Evolutionary conservation across 2,888 invertebrate species (phyloP).

Genomic region (Lymantria monacha): DNA sequence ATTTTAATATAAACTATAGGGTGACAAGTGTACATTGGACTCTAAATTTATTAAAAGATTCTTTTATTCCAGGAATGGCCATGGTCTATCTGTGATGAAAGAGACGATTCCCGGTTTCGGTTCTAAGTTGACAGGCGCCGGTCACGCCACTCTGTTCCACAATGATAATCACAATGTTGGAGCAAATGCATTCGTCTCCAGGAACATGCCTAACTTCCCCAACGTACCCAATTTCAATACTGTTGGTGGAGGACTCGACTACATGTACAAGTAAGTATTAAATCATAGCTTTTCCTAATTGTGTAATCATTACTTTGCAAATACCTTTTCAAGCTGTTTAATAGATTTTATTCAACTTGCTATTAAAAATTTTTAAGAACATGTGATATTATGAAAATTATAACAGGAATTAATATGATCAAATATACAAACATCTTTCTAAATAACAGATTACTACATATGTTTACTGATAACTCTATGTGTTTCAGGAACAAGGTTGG

Average conservation of each 20-base stretch:
- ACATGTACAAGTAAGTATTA: slow-evolving; percentile 15
- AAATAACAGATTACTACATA: too few species aligned
- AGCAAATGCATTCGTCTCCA: slow-evolving; percentile 16
- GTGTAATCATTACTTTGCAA: too few species aligned
- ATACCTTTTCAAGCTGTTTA: too few species aligned
- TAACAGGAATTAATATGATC: too few species aligned
- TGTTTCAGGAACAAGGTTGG: slow-evolving; percentile 23
- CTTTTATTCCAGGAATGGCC: slow-evolving; percentile 32
- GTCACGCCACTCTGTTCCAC: slow-evolving; percentile 40
- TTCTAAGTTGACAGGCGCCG: slow-evolving; percentile 45
- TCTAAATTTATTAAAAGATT: too few species aligned
- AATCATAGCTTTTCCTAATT: too few species aligned
- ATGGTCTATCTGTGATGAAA: slow-evolving; percentile 35
- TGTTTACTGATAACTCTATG: neutral
- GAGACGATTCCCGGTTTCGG: slow-evolving; percentile 41
- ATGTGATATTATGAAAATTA: too few species aligned
- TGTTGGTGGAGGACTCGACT: slow-evolving; percentile 23
- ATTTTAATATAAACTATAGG: too few species aligned
- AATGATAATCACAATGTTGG: slow-evolving; percentile 23
- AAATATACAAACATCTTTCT: too few species aligned
- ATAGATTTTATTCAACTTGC: too few species aligned
- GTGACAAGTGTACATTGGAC: too few species aligned
- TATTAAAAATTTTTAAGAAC: too few species aligned
- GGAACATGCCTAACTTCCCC: slow-evolving; percentile 16
- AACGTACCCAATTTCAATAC: slow-evolving; percentile 21